Evolutionary conservation across 2,113 vertebrate genomes (phyloP), one percentile per base, ranked within the genome.

Genomic region (Labrus mixtus): DNA sequence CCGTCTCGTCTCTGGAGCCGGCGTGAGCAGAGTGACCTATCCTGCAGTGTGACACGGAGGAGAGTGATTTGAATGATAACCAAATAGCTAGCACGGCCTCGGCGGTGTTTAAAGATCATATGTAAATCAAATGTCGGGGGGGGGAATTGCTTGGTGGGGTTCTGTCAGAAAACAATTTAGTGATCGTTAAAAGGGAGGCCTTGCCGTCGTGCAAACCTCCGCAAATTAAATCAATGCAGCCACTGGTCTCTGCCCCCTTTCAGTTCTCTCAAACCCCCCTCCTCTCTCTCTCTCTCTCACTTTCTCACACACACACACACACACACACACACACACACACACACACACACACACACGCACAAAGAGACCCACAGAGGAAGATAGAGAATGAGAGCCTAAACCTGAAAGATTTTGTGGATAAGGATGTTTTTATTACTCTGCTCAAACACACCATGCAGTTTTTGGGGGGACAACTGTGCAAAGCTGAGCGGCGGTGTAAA

Each of bases 131-230:
- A 96, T 96, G 96, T 96, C 95, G 95, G 90, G 93, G 76, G 67
- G 63, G 60, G 68, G 65, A 95, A 96, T 94, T 94, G 95, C 94
- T 93, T 95, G 92, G 57, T 94, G 93, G 95, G 93, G 85, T 93
- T 92, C 95, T 96, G 95, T 96, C 96, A 96, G 94, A 95, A 96
- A 97, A 97, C 96, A 96, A 96, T 97, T 97, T 97, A 97, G 95
- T 94, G 46, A 94, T 93, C 94, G 95, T 97, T 97, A 96, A 97
- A 94, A 97, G 96, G 95, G 94, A 93, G 93, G 93, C 95, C 94
- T 95, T 90, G 51, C 58, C 87, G 91, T 93, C 91, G 90, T 84
- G 89, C 90, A 93, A 93, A 93, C 95, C 95, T 94, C 92, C 88
- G 93, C 74, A 92, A 96, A 95, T 90, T 93, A 94, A 92, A 95